Conservation (phyloP, 92 coral and sea anemone species). For the Bergia sp. region DNA sequence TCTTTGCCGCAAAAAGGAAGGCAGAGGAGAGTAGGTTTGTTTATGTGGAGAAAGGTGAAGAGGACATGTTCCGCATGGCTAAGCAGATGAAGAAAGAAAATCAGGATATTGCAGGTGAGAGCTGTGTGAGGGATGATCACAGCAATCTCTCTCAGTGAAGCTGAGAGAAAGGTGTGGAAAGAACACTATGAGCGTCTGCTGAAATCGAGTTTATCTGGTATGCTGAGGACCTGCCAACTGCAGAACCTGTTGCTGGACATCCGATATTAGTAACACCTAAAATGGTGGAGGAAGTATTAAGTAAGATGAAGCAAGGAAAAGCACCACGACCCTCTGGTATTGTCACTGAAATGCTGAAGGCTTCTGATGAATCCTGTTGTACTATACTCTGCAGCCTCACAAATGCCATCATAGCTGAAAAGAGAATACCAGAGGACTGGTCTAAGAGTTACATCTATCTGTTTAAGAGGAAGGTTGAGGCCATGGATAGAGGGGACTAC, state of each 20-base stretch:
- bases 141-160: not conserved
- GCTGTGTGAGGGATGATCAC: constrained; percentile 24
- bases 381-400: not conserved
- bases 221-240: not conserved
- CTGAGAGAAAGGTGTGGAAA: constrained; percentile 21
- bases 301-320: constrained; percentile 37
- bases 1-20: constrained; percentile 20
- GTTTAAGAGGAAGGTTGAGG: not conserved
- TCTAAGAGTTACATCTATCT: not conserved
- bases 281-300: constrained; percentile 19
- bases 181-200: constrained; percentile 31
- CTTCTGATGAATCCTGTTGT: not conserved
- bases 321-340: constrained; percentile 44
- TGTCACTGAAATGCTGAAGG: constrained; percentile 34
- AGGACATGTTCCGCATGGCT: constrained; percentile 12
- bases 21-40: constrained; percentile 36
- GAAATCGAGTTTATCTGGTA: constrained; percentile 36
- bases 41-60: constrained; percentile 9
- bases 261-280: not conserved
- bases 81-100: constrained; percentile 22
- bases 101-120: constrained; percentile 23
- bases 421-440: constrained; percentile 1
- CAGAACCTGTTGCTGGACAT: constrained; percentile 20
- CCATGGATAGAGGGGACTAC: constrained; percentile 14
- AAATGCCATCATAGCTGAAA: constrained; percentile 1